Evolutionary conservation across 2,113 vertebrate genomes (phyloP).

Genomic region (Ciconia maguari): DNA sequence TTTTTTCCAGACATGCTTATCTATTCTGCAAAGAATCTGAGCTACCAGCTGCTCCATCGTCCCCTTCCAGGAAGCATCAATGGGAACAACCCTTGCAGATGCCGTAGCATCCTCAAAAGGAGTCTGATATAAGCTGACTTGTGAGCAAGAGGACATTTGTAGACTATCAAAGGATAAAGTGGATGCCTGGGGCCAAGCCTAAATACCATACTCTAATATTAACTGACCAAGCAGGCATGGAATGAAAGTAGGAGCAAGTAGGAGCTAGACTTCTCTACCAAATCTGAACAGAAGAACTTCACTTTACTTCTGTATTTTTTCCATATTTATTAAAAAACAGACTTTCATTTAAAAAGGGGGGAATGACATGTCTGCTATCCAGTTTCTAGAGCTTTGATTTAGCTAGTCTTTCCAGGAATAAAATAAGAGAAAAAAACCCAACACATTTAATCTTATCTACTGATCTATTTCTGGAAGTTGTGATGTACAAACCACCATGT

Average conservation of each 20-base stretch:
- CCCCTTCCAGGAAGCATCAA: neutral
- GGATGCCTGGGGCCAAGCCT: neutral
- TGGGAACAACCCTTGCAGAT: neutral
- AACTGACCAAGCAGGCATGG: neutral
- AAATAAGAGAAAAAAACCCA: neutral
- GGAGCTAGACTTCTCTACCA: neutral
- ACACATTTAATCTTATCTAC: neutral
- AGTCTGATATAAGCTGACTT: neutral
- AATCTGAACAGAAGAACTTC: neutral
- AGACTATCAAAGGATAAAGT: neutral
- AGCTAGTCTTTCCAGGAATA: neutral
- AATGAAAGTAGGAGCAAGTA: neutral
- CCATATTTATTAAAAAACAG: neutral
- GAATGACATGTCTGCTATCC: neutral
- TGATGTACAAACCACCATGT: neutral
- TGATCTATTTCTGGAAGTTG: neutral
- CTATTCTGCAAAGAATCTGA: neutral
- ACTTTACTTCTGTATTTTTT: neutral
- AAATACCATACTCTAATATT: rapidly evolving
- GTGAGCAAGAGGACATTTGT: neutral
- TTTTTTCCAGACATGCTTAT: neutral
- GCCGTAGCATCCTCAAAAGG: neutral
- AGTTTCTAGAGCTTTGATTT: neutral
- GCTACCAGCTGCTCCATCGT: neutral
- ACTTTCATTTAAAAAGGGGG: neutral